Conservation (phyloP, 92 coral and sea anemone species). For the Actinernus sp. region DNA sequence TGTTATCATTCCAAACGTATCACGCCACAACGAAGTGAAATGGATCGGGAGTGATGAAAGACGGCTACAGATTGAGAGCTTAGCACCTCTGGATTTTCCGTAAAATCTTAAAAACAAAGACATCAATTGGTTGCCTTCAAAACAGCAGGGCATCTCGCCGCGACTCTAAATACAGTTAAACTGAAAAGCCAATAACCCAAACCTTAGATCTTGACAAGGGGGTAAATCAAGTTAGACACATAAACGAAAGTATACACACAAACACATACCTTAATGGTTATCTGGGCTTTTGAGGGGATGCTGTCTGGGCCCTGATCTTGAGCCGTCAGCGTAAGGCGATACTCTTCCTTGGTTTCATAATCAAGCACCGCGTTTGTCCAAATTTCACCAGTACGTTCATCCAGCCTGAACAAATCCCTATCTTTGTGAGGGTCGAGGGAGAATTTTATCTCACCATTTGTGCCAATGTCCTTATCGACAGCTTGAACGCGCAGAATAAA, state of each 20-base stretch:
- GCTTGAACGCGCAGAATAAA: slow-evolving; percentile 74
- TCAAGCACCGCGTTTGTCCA: slow-evolving; percentile 73
- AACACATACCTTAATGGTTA: slow-evolving; percentile 74
- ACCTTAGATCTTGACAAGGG: not conserved
- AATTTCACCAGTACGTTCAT: slow-evolving; percentile 65
- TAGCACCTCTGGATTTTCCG: slow-evolving; percentile 31
- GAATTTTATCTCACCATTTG: slow-evolving; percentile 69
- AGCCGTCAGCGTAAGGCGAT: slow-evolving; percentile 71
- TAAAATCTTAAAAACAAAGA: not conserved
- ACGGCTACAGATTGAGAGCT: slow-evolving; percentile 2
- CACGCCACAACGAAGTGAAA: not conserved
- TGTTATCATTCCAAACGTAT: slow-evolving; percentile 3
- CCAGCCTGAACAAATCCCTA: slow-evolving; percentile 56
- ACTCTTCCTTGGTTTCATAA: slow-evolving; percentile 61
- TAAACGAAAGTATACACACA: not conserved
- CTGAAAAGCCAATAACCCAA: not conserved
- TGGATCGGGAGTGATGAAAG: slow-evolving; percentile 39
- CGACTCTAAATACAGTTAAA: too few relatives aligned
- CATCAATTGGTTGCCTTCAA: not conserved
- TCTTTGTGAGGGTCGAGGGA: slow-evolving; percentile 42
- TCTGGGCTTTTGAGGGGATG: slow-evolving; percentile 62
- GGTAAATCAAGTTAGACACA: not conserved
- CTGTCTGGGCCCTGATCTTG: slow-evolving; percentile 85
- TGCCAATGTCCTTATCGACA: slow-evolving; percentile 77
- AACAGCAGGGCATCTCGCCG: not conserved